Evolutionary conservation across 2,888 invertebrate species (phyloP), one percentile per base, ranked within the genome.

Genomic region (Lithosia quadra): DNA sequence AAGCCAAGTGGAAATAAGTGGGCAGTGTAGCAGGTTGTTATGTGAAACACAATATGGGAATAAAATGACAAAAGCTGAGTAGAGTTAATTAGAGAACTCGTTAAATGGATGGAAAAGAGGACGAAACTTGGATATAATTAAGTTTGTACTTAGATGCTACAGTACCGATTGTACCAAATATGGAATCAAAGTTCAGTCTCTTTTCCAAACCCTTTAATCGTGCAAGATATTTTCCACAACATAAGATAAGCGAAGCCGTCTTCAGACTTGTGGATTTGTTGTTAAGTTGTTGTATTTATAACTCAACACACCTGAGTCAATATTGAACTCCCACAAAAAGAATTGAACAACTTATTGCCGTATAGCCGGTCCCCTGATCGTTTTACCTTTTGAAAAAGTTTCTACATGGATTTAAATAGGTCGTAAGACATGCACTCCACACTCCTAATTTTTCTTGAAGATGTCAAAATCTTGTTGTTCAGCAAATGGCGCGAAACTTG

Each of bases 1-100:
- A 15, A 69, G 36, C 55, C 5, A 70, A 58, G 55, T n/a, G 36
- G 24, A 39, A 56, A 59, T 2, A 67, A 67, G 63, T 28, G 28
- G 55, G 39, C 58, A 63, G 22, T 68, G 53, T 63, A 58, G 57
- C 60, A 49, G 66, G 68, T 70, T 65, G 67, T 67, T 36, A 22
- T 68, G 13, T 21, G 0, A 49, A 22, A 28, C 28, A 43, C 36
- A 22, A 33, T 10, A 57, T 28, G 22, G 21, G 39, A 61, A 39
- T 36, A 11, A 68, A 28, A 36, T 18, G 11, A 56, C 55, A n/a
- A 21, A n/a, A 55, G 28, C 28, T 60, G 18, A 33, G 15, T 55
- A 11, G 8, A 56, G 10, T 1, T 67, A 33, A 69, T 36, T 33
- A 63, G 15, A 73, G 59, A 56, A 59, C 21, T 3, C 2, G 22